Percentiles rank a stretch among this genome's conserved stretches.
Conservation (phyloP, 2,888 invertebrate genomes). For the Lasioglossum calceatum region DNA sequence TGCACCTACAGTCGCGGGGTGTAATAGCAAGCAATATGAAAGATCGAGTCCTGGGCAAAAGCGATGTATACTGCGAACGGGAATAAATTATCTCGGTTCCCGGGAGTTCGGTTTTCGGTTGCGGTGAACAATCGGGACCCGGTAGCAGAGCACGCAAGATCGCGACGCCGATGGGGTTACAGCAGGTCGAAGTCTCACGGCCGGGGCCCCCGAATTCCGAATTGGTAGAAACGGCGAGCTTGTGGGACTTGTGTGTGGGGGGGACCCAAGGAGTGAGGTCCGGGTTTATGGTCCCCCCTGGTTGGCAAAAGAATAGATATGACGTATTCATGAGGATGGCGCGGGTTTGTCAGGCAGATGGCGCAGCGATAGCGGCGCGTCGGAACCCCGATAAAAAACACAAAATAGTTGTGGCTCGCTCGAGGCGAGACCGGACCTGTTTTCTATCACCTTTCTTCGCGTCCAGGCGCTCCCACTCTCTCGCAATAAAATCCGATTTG, state of each 20-base stretch:
- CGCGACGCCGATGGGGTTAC: slow-evolving; percentile 56
- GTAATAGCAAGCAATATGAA: not conserved
- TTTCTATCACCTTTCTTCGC: slow-evolving; percentile 83
- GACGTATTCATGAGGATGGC: slow-evolving; percentile 82
- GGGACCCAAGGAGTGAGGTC: slow-evolving; percentile 23
- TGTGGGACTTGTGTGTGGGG: slow-evolving; percentile 6
- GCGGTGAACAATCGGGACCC: slow-evolving; percentile 30
- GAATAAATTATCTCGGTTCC: not conserved
- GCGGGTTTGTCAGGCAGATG: slow-evolving; percentile 80
- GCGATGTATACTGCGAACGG: not conserved
- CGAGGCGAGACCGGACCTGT: slow-evolving; percentile 83
- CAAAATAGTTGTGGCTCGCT: slow-evolving; percentile 82
- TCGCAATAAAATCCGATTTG: slow-evolving; percentile 82
- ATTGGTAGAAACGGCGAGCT: slow-evolving; percentile 61
- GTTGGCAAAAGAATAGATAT: slow-evolving; percentile 79
- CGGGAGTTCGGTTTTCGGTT: not conserved
- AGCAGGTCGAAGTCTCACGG: slow-evolving; percentile 60
- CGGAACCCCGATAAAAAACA: slow-evolving; percentile 80
- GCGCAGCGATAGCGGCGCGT: slow-evolving; percentile 79
- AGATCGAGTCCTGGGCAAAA: not conserved
- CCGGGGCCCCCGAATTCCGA: slow-evolving; percentile 56
- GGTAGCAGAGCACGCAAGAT: slow-evolving; percentile 47
- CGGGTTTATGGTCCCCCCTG: slow-evolving; percentile 73
- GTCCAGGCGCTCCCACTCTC: slow-evolving; percentile 59
- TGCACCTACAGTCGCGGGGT: not conserved